These are phyloP conservation scores for Actias luna DNA, from an alignment of 2,888 invertebrate species.

Conservation along the genomic window DNA sequence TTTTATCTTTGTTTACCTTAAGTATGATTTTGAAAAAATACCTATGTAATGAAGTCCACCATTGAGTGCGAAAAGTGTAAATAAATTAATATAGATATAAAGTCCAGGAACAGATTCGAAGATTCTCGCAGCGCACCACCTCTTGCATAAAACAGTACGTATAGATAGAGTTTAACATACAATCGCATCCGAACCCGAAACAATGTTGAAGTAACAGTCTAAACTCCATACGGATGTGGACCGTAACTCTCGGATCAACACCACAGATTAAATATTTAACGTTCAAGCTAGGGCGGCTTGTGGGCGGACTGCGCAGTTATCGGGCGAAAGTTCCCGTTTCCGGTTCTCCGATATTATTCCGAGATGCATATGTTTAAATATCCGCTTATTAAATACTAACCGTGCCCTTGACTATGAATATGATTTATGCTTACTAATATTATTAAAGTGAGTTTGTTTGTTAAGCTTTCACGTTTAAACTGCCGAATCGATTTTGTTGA, in stretches of 20 bases:
- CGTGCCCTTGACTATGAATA: no score
- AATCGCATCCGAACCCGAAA: neutral
- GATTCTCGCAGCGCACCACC: neutral
- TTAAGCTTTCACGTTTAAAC: no score
- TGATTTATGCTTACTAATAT: no score
- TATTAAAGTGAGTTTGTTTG: no score
- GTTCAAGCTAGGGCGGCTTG: slow-evolving; percentile 25
- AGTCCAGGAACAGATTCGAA: neutral
- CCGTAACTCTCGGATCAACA: slow-evolving; percentile 45
- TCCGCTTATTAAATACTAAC: no score
- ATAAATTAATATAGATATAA: no score
- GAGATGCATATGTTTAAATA: neutral
- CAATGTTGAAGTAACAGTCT: slow-evolving; percentile 15
- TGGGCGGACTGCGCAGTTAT: slow-evolving; percentile 20
- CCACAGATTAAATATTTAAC: slow-evolving; percentile 58
- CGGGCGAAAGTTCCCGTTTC: slow-evolving; percentile 2
- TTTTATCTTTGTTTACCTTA: no score
- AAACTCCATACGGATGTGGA: slow-evolving; percentile 6
- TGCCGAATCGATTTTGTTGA: no score
- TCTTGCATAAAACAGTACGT: neutral
- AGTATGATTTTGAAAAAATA: no score
- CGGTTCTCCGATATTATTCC: neutral
- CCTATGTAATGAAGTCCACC: no score
- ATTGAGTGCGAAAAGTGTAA: no score
- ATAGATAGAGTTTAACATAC: neutral